Percentiles rank a stretch among this genome's conserved stretches.
Conservation (phyloP, 2,888 invertebrate species). For the Celastrina argiolus region DNA sequence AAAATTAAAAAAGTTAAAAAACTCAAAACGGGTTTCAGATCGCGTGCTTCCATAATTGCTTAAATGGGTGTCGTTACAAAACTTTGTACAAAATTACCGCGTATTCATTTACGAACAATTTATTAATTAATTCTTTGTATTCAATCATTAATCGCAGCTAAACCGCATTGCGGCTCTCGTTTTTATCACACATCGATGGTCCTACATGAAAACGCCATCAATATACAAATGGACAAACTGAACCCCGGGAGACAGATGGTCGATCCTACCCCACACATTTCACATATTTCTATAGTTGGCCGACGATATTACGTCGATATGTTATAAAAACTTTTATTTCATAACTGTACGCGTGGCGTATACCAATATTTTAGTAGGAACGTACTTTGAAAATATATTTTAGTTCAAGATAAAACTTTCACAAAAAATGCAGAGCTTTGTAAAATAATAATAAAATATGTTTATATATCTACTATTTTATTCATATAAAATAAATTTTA, state of each 20-base stretch:
- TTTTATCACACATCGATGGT: constrained; percentile 26
- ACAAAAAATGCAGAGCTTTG: too few relatives aligned
- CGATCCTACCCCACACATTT: constrained; percentile 48
- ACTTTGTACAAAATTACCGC: not conserved
- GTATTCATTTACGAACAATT: not conserved
- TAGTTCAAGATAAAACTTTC: too few relatives aligned
- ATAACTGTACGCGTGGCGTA: not conserved
- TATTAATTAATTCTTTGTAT: constrained; percentile 9
- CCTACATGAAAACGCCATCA: constrained; percentile 49
- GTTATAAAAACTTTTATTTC: constrained; percentile 15
- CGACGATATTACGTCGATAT: constrained; percentile 17
- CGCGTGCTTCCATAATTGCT: constrained; percentile 1
- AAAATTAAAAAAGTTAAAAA: not conserved
- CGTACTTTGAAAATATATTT: not conserved
- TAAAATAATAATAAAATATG: too few relatives aligned
- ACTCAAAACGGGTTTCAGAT: not conserved
- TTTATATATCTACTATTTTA: too few relatives aligned
- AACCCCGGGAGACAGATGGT: constrained; percentile 56
- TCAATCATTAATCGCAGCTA: constrained; percentile 1
- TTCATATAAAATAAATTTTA: too few relatives aligned
- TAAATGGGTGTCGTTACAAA: constrained; percentile 1
- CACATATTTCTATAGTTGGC: constrained; percentile 45
- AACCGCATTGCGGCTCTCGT: constrained; percentile 14
- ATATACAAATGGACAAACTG: constrained; percentile 43
- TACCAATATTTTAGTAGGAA: not conserved